Conservation (phyloP, 2,888 invertebrate species). For the Frankliniella fusca region DNA sequence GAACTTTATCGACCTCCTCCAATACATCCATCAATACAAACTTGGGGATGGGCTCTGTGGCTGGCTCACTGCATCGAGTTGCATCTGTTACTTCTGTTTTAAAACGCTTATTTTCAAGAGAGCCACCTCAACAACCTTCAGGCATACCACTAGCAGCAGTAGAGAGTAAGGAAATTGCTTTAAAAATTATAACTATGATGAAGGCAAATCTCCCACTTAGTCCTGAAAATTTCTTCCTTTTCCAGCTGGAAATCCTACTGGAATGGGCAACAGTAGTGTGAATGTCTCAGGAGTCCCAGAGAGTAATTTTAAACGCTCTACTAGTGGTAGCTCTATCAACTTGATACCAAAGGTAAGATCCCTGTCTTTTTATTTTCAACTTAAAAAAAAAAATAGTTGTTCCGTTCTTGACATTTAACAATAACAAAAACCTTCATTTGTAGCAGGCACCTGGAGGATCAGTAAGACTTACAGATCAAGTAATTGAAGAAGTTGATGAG, state of each 20-base stretch:
- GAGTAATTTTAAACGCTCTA: background rate
- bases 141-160: constrained; percentile 43
- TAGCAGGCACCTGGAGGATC: constrained; percentile 33
- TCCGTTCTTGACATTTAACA: background rate
- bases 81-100: constrained; percentile 74
- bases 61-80: constrained; percentile 62
- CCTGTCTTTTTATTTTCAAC: background rate
- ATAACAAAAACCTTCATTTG: background rate
- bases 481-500: constrained; percentile 62
- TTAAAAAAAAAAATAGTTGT: background rate
- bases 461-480: constrained; percentile 60
- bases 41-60: constrained; percentile 40
- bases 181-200: background rate
- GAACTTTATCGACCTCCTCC: background rate
- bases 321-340: constrained; percentile 2
- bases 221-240: background rate
- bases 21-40: constrained; percentile 26
- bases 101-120: constrained; percentile 68
- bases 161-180: constrained; percentile 34
- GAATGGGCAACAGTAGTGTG: background rate
- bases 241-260: background rate
- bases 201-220: background rate
- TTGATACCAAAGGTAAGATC: background rate
- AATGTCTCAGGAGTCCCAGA: background rate
- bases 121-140: constrained; percentile 49